Evolutionary conservation across 2,113 vertebrate species (phyloP).

Genomic region (Gasterosteus nipponicus): DNA sequence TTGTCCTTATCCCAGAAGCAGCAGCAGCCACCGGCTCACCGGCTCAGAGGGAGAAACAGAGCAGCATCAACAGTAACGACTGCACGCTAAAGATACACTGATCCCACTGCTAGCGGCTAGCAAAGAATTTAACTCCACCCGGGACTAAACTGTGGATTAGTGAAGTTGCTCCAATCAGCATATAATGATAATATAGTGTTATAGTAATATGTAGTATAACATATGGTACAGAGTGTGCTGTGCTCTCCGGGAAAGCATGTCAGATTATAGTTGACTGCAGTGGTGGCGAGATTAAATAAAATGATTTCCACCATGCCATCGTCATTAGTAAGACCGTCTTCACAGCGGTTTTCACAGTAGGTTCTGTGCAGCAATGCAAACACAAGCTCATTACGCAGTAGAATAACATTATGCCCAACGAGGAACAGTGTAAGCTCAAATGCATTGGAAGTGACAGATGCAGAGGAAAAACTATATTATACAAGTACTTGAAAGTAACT

Average conservation of each 20-base stretch:
- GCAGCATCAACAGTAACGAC: constrained; percentile 56
- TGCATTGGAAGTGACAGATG: neutral
- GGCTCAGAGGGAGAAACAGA: constrained; percentile 74
- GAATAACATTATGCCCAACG: neutral
- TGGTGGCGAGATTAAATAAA: neutral
- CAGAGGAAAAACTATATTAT: neutral
- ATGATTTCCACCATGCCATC: neutral
- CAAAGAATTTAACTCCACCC: constrained; percentile 49
- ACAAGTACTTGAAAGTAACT: neutral
- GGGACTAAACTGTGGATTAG: constrained; percentile 54
- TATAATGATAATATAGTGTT: constrained; percentile 22
- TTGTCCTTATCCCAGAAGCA: constrained; percentile 80
- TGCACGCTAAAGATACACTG: constrained; percentile 64
- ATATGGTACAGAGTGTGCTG: constrained; percentile 3
- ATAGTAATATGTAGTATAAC: constrained; percentile 11
- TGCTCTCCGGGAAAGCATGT: constrained; percentile 30
- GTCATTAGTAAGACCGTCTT: no score
- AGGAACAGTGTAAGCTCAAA: neutral
- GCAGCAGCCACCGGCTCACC: constrained; percentile 62
- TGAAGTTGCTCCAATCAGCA: constrained; percentile 43
- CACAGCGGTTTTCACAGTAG: no score
- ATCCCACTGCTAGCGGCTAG: constrained; percentile 38
- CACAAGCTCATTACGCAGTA: neutral
- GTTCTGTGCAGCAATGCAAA: neutral
- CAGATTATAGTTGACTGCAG: constrained; percentile 8